These are phyloP conservation scores for Drosophila parvula DNA, from an alignment of 1,140 invertebrate genomes.

Conservation along the genomic window DNA sequence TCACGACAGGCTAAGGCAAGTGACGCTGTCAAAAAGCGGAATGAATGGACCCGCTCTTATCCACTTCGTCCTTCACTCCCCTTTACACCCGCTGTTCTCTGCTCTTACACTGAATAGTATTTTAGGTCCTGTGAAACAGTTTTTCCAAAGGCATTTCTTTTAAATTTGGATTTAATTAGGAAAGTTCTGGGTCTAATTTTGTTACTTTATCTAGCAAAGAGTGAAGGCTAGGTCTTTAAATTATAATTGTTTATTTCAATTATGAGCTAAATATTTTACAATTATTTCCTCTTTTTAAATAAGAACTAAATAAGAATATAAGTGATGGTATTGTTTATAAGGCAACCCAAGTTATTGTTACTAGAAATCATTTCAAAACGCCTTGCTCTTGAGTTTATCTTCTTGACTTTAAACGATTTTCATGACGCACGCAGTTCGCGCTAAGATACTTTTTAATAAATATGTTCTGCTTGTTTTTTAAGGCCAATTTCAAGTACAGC, in stretches of 20 bases:
- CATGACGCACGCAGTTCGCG: neutral
- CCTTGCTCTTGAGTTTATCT: neutral
- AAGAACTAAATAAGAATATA: no score
- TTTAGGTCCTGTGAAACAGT: neutral
- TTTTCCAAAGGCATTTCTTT: neutral
- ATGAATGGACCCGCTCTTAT: constrained; percentile 56
- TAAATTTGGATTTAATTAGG: neutral
- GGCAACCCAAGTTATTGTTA: no score
- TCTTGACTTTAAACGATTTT: neutral
- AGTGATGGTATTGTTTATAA: no score
- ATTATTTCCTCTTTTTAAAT: neutral
- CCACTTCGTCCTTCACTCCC: neutral
- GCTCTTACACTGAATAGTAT: constrained; percentile 18
- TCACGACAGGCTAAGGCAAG: constrained; percentile 53
- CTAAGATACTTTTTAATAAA: neutral
- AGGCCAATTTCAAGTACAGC: neutral
- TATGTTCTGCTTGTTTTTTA: neutral
- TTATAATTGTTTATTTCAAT: neutral
- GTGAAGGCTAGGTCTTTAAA: neutral
- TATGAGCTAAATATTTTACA: neutral
- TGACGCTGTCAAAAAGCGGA: constrained; percentile 70
- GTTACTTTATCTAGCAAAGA: neutral
- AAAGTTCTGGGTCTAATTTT: neutral
- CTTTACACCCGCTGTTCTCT: neutral
- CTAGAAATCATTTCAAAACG: neutral